Base-by-base conservation (phyloP, 2,113 vertebrate species). In the Myotis davidii region DNA sequence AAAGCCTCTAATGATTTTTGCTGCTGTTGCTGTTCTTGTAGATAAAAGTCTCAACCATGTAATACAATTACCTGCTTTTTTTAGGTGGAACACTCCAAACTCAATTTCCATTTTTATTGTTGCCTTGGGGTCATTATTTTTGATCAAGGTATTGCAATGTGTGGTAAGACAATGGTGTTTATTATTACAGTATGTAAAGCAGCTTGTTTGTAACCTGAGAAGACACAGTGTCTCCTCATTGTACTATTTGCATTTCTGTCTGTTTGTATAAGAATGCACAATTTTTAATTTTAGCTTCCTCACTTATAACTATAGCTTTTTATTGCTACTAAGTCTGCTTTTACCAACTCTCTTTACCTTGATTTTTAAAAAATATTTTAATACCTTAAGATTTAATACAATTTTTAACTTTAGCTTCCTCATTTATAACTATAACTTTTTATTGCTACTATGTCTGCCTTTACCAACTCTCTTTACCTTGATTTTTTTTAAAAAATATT, bases 371-470 rank as follows among this genome's bases (percentile, higher is more conserved):
- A 48, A 39, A 27, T 91, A 56, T 32, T 87, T 97, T 52, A 86
- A 69, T 11, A 50, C 42, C 6, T 29, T 94, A 67, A 59, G 3
- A 0, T 85, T 87, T 90, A 34, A 89, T 27, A 12, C 72, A 13
- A 54, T 73, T 83, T 27, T 88, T 79, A 56, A 92, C 84, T 95
- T 95, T 9, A 86, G 45, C 2, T 83, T 64, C 6, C n/a, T 89
- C 13, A 69, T 6, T 67, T 8, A 54, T n/a, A 90, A 72, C 5
- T 78, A 21, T 73, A 32, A 3, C 3, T 45, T 76, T 88, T 79
- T 72, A 21, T 64, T 84, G 8, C 3, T 85, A 29, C 1, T 67
- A 54, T 61, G 0, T 59, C 20, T 72, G 76, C 0, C 4, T 56
- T 70, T 65, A 50, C 21, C 9, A 64, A 86, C 1, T 12, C 6